Percentiles rank a stretch among this genome's conserved stretches.
Conservation (phyloP, 2,113 vertebrate genomes). For the Cyprinodon variegatus region DNA sequence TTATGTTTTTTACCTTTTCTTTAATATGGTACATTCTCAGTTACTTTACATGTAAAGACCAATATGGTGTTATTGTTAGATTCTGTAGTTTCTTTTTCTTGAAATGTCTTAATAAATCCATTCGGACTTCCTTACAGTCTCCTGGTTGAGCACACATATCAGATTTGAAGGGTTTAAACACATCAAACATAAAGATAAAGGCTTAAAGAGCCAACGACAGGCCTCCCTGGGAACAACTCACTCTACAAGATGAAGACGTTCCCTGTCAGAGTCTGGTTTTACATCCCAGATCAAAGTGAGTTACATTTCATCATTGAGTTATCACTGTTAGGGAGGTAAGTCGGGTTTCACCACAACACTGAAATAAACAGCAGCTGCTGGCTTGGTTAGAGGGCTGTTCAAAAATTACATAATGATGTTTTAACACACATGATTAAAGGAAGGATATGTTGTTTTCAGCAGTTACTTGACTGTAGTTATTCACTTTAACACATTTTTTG, state of each 20-base stretch:
- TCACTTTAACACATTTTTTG: no score
- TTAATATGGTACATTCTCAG: background rate
- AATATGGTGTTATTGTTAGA: slow-evolving; percentile 28
- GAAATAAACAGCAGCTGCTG: slow-evolving; percentile 23
- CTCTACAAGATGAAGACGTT: slow-evolving; percentile 38
- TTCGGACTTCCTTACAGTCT: slow-evolving; percentile 28
- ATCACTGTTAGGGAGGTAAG: slow-evolving; percentile 17
- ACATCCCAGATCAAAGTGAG: slow-evolving; percentile 53
- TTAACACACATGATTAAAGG: background rate
- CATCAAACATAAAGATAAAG: slow-evolving; percentile 31
- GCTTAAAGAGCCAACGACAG: slow-evolving; percentile 13
- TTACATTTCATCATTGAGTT: slow-evolving; percentile 34
- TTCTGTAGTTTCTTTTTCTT: slow-evolving; percentile 47
- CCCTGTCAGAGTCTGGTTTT: slow-evolving; percentile 33
- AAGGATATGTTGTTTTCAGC: no score
- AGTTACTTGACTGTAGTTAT: no score
- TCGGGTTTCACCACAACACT: slow-evolving; percentile 29
- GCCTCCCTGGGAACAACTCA: slow-evolving; percentile 24
- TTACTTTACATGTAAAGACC: slow-evolving; percentile 16
- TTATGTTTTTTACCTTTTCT: slow-evolving; percentile 40
- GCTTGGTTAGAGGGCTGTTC: slow-evolving; percentile 8
- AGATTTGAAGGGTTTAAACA: slow-evolving; percentile 35
- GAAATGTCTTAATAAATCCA: slow-evolving; percentile 61
- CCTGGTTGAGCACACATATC: slow-evolving; percentile 18
- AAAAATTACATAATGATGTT: background rate